Percentiles rank a stretch among this genome's conserved stretches.
phyloP scores from a whole-genome alignment of 2,888 invertebrate genomes.

The Corbicula japonica region DNA sequence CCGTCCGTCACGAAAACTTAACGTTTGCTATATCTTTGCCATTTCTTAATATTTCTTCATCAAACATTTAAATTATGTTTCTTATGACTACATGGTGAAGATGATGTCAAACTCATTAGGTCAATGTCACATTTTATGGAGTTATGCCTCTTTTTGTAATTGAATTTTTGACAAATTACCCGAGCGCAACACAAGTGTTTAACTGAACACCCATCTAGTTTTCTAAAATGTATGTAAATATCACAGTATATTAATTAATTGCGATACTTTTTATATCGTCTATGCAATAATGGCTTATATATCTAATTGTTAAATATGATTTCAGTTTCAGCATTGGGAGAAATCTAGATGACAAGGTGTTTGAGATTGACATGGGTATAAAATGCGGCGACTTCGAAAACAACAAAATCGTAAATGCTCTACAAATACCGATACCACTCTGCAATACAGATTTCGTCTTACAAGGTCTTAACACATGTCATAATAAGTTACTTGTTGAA shows the following conservation, averaged over 20 bases:
- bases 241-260: background rate
- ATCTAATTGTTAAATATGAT: background rate
- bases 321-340: conserved; percentile 54
- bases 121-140: too few species aligned
- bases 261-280: background rate
- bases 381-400: conserved; percentile 32
- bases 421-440: conserved; percentile 62
- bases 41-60: too few species aligned
- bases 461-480: conserved; percentile 48
- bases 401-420: conserved; percentile 18
- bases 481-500: too few species aligned
- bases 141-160: too few species aligned
- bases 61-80: too few species aligned
- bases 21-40: too few species aligned
- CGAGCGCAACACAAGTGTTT: too few species aligned
- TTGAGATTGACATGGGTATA: conserved; percentile 55
- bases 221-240: background rate
- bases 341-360: conserved; percentile 48
- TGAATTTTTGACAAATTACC: too few species aligned
- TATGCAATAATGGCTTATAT: background rate
- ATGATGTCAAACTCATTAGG: too few species aligned
- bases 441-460: conserved; percentile 63
- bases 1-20: too few species aligned
- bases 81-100: too few species aligned
- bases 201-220: too few species aligned